Evolutionary conservation across 2,888 invertebrate genomes (phyloP).

Genomic region (Nipponacmea schrenckii): DNA sequence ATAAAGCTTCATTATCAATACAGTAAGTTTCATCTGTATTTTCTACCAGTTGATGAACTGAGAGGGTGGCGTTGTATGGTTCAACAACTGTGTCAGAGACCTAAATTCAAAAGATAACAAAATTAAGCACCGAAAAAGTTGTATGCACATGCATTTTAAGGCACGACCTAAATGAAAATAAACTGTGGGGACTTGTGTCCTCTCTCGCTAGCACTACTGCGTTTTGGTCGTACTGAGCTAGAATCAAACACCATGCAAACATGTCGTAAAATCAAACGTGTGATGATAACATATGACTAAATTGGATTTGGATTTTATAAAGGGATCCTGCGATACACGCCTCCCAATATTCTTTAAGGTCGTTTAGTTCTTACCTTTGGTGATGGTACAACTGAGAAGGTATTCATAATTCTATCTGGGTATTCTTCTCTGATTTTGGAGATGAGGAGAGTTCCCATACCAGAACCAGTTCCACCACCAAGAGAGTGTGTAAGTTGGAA

Average conservation of each 20-base stretch:
- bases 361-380: background rate
- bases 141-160: no score
- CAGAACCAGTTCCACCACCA: constrained; percentile 6
- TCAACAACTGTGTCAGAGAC: background rate
- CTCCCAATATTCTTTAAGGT: no score
- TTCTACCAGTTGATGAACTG: constrained; percentile 6
- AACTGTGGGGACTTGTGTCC: no score
- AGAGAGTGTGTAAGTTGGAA: constrained; percentile 31
- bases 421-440: background rate
- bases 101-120: background rate
- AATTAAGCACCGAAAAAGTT: no score
- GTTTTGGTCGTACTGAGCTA: no score
- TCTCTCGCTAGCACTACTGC: no score
- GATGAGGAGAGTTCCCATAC: constrained; percentile 4
- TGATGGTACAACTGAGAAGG: constrained; percentile 8
- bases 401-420: constrained; percentile 1
- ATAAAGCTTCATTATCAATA: constrained; percentile 4
- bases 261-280: no score
- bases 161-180: no score
- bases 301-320: no score
- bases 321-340: no score
- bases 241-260: background rate
- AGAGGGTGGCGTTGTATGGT: constrained; percentile 1
- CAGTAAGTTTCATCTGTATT: constrained; percentile 4
- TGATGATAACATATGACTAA: no score